phyloP scores from a whole-genome alignment of 2,113 vertebrate species.

The Cepphus grylle region DNA sequence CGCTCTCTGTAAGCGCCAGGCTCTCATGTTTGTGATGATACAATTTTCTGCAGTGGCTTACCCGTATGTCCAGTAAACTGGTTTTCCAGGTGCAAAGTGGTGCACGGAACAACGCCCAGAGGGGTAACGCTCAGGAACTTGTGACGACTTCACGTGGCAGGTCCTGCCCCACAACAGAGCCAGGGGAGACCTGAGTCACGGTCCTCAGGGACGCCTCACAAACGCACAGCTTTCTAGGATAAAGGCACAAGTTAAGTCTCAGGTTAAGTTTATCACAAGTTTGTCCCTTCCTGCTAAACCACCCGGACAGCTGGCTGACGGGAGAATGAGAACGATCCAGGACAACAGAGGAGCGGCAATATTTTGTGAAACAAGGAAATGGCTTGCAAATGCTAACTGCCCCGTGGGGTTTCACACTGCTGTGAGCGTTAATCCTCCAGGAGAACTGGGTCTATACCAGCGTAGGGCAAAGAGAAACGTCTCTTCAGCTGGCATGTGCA shows the following conservation, averaged over 20 bases:
- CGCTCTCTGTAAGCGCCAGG: neutral
- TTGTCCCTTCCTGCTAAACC: conserved; percentile 19
- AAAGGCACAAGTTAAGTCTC: neutral
- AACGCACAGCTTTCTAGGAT: neutral
- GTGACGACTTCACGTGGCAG: neutral
- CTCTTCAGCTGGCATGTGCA: neutral
- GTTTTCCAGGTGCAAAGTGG: neutral
- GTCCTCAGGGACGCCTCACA: neutral
- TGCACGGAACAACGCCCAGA: neutral
- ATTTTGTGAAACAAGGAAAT: conserved; percentile 13
- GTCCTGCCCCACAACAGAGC: neutral
- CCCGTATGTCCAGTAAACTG: neutral
- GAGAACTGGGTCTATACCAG: neutral
- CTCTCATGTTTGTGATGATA: neutral
- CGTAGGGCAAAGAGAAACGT: neutral
- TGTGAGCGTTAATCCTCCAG: neutral
- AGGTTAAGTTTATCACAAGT: neutral
- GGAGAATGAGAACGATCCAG: neutral
- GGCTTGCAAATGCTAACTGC: neutral
- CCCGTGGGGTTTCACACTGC: neutral
- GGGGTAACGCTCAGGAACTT: neutral
- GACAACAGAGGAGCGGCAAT: neutral
- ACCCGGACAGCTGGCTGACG: neutral
- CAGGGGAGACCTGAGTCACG: neutral
- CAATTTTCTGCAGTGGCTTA: neutral